Evolutionary conservation across 2,797 vertebrate genomes (phyloP).

Genomic region (Arnoldichthys spilopterus): DNA sequence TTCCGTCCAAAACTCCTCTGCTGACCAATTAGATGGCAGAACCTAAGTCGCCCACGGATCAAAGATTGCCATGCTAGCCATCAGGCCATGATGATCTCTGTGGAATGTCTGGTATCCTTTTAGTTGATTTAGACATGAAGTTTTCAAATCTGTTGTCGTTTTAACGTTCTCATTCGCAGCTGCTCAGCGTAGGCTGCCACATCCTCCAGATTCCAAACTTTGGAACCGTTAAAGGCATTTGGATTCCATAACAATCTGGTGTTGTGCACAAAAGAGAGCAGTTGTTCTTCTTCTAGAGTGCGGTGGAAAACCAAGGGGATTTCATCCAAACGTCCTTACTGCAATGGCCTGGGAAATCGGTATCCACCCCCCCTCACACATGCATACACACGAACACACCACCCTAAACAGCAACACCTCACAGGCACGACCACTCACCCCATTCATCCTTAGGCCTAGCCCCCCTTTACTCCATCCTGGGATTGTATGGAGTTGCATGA

Average conservation of each 20-base stretch:
- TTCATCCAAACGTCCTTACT: conserved; percentile 17
- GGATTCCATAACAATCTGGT: conserved; percentile 25
- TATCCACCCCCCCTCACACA: background rate
- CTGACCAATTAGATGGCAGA: conserved; percentile 40
- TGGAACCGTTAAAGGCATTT: conserved; percentile 26
- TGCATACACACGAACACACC: too few relatives aligned
- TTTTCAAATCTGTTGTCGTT: conserved; percentile 31
- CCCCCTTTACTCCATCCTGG: background rate
- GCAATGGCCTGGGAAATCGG: conserved; percentile 19
- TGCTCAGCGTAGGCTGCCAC: conserved; percentile 16
- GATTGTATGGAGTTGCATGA: conserved; percentile 2
- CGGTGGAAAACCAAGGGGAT: background rate
- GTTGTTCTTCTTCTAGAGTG: background rate
- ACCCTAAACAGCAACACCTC: background rate
- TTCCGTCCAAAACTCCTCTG: conserved; percentile 25
- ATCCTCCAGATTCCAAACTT: conserved; percentile 26
- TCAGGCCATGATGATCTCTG: background rate
- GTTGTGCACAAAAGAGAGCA: background rate
- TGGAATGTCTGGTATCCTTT: background rate
- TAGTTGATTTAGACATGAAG: conserved; percentile 8
- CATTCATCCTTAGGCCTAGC: background rate
- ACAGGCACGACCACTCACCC: background rate
- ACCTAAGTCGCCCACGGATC: conserved; percentile 42
- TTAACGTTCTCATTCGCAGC: conserved; percentile 18
- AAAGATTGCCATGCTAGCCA: conserved; percentile 37